Evolutionary conservation across 1,140 invertebrate species (phyloP).

Genomic region (Habropoda laboriosa): DNA sequence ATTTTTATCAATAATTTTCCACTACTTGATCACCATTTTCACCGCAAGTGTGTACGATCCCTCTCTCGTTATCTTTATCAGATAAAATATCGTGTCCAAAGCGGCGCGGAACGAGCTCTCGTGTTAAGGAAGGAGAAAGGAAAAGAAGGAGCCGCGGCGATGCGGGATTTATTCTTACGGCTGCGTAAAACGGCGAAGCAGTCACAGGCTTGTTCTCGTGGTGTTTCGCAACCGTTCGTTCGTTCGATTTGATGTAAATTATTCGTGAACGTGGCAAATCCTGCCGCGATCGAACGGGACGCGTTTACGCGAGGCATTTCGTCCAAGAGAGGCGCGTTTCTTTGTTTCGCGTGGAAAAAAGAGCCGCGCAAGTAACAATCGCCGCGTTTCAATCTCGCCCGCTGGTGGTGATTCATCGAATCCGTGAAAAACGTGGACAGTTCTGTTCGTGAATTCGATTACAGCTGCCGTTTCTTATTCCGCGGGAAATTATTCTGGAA

Average conservation of each 20-base stretch:
- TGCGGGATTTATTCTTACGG: not conserved
- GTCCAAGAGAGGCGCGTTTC: not conserved
- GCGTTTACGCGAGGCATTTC: not conserved
- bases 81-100: not conserved
- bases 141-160: not conserved
- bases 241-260: conserved; percentile 39
- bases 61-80: too few relatives aligned
- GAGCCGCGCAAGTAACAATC: too few relatives aligned
- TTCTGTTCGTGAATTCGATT: not conserved
- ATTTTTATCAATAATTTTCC: too few relatives aligned
- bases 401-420: not conserved
- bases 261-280: conserved; percentile 7
- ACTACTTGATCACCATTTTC: too few relatives aligned
- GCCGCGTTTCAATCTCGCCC: too few relatives aligned
- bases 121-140: not conserved
- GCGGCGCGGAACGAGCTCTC: not conserved
- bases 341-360: not conserved
- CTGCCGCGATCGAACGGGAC: not conserved
- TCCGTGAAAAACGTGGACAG: not conserved
- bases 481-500: conserved; percentile 9
- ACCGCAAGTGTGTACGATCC: too few relatives aligned
- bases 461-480: not conserved
- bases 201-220: not conserved
- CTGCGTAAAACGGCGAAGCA: not conserved
- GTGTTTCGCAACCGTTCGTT: conserved; percentile 13